phyloP scores from a whole-genome alignment of 2,888 invertebrate genomes.

The Epinotia ramella region DNA sequence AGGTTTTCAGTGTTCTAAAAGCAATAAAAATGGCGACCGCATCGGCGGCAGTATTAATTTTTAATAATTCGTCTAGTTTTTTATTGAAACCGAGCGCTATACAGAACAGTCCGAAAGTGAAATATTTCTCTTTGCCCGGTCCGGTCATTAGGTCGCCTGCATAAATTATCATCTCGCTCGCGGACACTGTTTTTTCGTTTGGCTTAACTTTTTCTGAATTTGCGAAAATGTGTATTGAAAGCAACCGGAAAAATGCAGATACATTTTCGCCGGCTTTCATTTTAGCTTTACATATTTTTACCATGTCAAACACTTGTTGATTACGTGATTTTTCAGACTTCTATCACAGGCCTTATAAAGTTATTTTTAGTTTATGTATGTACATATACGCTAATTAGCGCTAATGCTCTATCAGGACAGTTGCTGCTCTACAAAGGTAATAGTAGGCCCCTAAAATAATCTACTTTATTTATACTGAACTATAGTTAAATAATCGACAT shows the following conservation, averaged over 20 bases:
- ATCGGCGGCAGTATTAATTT: neutral
- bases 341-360: too few species aligned
- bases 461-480: too few species aligned
- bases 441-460: too few species aligned
- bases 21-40: neutral
- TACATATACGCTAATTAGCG: too few species aligned
- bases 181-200: conserved; percentile 38
- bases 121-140: conserved; percentile 21
- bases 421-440: too few species aligned
- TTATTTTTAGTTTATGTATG: too few species aligned
- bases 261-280: conserved; percentile 5
- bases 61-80: conserved; percentile 18
- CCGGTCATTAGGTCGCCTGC: conserved; percentile 47
- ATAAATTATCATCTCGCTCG: conserved; percentile 45
- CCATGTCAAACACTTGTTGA: conserved; percentile 21
- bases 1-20: too few species aligned
- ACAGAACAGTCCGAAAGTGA: conserved; percentile 21
- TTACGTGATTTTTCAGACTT: neutral
- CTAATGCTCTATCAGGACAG: too few species aligned
- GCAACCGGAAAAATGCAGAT: conserved; percentile 3
- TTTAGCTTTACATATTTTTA: conserved; percentile 18
- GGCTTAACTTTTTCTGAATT: conserved; percentile 33
- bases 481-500: too few species aligned
- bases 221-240: conserved; percentile 26
- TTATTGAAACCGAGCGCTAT: neutral